These are phyloP conservation scores for Acanthurus tractus DNA, from an alignment of 2,797 vertebrate species.

Conservation along the genomic window DNA sequence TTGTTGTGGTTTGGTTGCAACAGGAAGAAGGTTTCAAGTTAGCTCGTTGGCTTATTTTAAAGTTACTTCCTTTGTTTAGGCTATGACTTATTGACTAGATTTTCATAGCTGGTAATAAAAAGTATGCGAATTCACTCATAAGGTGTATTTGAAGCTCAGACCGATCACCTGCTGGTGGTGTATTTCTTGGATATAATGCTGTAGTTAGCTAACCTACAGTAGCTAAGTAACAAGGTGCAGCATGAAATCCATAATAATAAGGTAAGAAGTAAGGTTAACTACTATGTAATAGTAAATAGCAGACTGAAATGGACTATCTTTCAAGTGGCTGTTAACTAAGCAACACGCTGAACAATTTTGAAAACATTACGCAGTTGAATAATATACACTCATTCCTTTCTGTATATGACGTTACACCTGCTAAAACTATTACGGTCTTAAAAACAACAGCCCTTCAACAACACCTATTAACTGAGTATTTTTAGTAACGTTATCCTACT, in stretches of 20 bases:
- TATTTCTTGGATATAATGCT: constrained; percentile 49
- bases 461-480: neutral
- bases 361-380: constrained; percentile 17
- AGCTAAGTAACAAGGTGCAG: constrained; percentile 68
- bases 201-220: constrained; percentile 54
- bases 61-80: neutral
- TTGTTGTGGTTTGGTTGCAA: constrained; percentile 74
- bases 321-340: neutral
- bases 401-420: neutral
- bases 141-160: neutral
- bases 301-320: neutral
- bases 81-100: neutral
- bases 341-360: neutral
- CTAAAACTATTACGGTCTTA: neutral
- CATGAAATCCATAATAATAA: constrained; percentile 70
- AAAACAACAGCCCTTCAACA: neutral
- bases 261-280: constrained; percentile 63
- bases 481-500: neutral
- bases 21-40: constrained; percentile 60
- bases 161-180: neutral
- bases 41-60: constrained; percentile 42
- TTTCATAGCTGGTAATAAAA: neutral
- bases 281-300: neutral
- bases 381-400: neutral
- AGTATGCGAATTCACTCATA: neutral